Base-by-base conservation (phyloP, 2,888 invertebrate genomes). In the Griposia aprilina region DNA sequence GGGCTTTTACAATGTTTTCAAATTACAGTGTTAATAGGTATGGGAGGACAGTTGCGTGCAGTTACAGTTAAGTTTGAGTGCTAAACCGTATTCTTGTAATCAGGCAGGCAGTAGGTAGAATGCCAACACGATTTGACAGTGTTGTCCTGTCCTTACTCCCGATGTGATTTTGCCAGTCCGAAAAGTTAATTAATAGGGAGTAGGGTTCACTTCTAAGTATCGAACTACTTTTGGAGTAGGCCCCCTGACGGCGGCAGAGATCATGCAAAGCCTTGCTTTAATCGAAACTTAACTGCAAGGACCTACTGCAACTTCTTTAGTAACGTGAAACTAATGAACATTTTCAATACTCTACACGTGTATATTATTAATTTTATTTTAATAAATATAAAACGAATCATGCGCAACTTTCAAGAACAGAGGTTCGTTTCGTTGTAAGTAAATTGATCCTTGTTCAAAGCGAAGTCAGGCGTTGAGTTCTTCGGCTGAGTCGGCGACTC, bases 401-500 rank as follows among this genome's bases (percentile, higher is more conserved):
- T 67, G 65, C 71, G 68, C 80, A 78, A 69, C 55, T 83, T 66
- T 70, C 59, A 67, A 76, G 80, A 83, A 83, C 76, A 72, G 71
- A 59, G 66, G 62, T 65, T 62, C 48, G 60, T 84, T 91, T 90
- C 90, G 77, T 85, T 84, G 92, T 90, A 92, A 89, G 90, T 90
- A 92, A 93, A 88, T 80, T 90, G 91, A 93, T 91, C 88, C 86
- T 80, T 87, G 89, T 88, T 89, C 85, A 78, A 84, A 85, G 83
- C 76, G 86, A 88, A 86, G 67, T 73, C 82, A 65, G 74, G 90
- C 86, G 81, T 87, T 85, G 88, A 85, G 90, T 90, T 91, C 91
- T 91, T 88, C 88, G 89, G 90, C 91, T 91, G 91, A 91, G 93
- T 92, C 95, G 94, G 94, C 93, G 90, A 89, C 93, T 95, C 92